A percentile compares a stretch with the other conserved stretches of the same genome.
Evolutionary conservation across 1,140 invertebrate genomes (phyloP).

Genomic region (Ditylenchus dipsaci): DNA sequence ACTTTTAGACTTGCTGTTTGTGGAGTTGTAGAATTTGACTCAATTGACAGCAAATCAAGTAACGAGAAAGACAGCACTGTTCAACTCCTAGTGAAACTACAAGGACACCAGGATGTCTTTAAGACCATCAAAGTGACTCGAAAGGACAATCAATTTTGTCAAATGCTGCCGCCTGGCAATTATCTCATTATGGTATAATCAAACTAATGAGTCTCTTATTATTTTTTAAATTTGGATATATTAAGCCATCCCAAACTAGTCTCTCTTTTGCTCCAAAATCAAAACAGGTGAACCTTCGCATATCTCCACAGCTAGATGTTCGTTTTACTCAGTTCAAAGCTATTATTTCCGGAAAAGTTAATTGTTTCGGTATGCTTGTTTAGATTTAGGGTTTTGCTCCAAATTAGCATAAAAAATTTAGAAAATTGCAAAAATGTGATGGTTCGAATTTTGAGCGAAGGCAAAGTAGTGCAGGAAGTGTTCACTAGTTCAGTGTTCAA

Average conservation of each 20-base stretch:
- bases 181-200: neutral
- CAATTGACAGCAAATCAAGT: neutral
- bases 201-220: neutral
- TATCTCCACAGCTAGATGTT: slow-evolving; percentile 13
- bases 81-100: neutral
- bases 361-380: slow-evolving; percentile 16
- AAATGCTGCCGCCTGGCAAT: neutral
- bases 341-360: slow-evolving; percentile 15
- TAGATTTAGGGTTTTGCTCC: neutral
- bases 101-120: neutral
- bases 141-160: slow-evolving; percentile 2
- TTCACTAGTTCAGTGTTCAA: slow-evolving; percentile 11
- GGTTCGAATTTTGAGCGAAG: neutral
- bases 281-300: neutral
- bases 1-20: slow-evolving; percentile 28
- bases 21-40: slow-evolving; percentile 12
- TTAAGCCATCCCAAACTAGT: slow-evolving; percentile 2
- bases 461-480: slow-evolving; percentile 1
- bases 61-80: neutral
- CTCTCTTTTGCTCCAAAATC: slow-evolving; percentile 13
- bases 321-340: slow-evolving; percentile 27
- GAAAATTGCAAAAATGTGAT: slow-evolving; percentile 5
- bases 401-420: neutral
- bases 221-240: neutral
- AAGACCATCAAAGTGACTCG: neutral